Evolutionary conservation across 2,113 vertebrate species (phyloP).

Genomic region (Syngnathus floridae): DNA sequence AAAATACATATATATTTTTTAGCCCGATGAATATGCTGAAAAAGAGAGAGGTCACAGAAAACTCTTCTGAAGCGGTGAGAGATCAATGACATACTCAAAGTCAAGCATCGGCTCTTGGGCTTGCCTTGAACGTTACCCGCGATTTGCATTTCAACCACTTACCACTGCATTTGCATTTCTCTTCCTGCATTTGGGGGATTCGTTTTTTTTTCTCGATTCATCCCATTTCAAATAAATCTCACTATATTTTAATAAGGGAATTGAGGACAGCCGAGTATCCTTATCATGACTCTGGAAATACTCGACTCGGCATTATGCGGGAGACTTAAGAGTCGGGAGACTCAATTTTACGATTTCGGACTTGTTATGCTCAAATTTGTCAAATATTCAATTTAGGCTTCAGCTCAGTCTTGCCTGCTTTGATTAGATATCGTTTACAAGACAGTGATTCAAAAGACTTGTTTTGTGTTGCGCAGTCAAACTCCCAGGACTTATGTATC

Average conservation of each 20-base stretch:
- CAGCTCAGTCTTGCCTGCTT: neutral
- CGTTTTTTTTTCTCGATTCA: neutral
- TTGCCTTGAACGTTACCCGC: neutral
- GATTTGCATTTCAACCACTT: conserved; percentile 5
- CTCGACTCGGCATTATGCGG: neutral
- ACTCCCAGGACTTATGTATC: neutral
- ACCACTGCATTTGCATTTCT: neutral
- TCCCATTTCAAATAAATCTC: conserved; percentile 3
- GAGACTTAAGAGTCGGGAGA: neutral
- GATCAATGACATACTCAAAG: neutral
- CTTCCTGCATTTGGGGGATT: conserved; percentile 6
- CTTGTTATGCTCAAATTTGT: neutral
- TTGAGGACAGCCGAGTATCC: neutral
- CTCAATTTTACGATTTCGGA: neutral
- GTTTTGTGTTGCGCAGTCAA: neutral
- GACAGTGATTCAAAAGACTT: neutral
- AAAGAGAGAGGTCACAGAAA: neutral
- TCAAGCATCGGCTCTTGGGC: conserved; percentile 2
- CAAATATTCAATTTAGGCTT: neutral
- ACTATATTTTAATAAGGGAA: neutral
- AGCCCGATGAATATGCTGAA: neutral
- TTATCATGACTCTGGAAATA: neutral
- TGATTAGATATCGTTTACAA: neutral
- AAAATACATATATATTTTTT: neutral
- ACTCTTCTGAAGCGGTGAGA: neutral